Base-by-base conservation (phyloP, 1,140 invertebrate genomes). In the Bombus fervidus region DNA sequence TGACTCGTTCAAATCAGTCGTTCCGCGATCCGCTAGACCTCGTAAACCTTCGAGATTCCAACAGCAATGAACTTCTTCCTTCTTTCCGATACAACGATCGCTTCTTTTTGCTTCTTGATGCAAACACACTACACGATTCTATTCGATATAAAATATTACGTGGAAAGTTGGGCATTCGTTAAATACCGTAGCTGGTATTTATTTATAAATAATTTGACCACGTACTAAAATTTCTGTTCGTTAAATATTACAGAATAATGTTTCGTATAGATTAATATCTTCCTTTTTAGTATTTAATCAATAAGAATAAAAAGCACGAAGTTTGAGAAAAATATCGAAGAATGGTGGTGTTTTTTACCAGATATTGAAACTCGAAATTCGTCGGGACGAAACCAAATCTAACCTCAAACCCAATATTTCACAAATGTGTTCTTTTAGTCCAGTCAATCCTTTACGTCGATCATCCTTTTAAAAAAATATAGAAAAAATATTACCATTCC, bases 41-140 rank as follows among this genome's bases (percentile, higher is more conserved):
- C 84, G 71, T 85, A 75, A 85, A 85, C 13, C 84, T 15, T 69
- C 78, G 37, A 85, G 41, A 81, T 81, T 73, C 59, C 59, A 22
- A 47, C 71, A 41, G n/a, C 10, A 72, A 62, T 22, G 39, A 43
- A 59, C n/a, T 81, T 69, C 37, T 79, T 68, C 37, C 80, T 80
- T 80, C 77, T 64, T 73, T 2, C 2, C 28, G 12, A 34, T 64
- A 2, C 37, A 80, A 62, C 83, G 53, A 53, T 39, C 31, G 5
- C 18, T 12, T 6, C 1, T 28, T 4, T 39, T 28, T 12, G 1
- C 25, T 37, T 71, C 28, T 39, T 0, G 2, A 6, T 13, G 2
- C 68, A 12, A 72, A 72, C 15, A 72, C 2, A 0, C 39, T 41
- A 2, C 39, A 3, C 39, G 13, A 15, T 41, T 5, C 1, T n/a